Base-by-base conservation (phyloP, 1,140 invertebrate species). In the Brachionus koreanus region DNA sequence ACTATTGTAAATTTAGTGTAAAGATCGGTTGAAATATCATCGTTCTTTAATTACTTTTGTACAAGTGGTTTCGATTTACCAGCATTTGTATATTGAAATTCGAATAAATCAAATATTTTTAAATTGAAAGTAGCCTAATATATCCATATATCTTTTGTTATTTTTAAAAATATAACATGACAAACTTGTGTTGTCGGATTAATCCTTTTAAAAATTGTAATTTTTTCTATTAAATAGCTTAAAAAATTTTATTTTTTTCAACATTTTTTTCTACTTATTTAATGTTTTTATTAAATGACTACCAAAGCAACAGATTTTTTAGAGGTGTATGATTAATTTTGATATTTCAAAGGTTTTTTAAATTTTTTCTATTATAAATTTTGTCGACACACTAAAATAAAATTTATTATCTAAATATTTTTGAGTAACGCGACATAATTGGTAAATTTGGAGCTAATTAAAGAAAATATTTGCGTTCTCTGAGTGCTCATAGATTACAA, bases 1-100 rank as follows among this genome's bases (percentile, higher is more conserved):
- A 57, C 49, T 57, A 57, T 57, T 19, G 9, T 65, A 65, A 65
- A 65, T 65, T 65, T 65, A 13, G 63, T 65, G 63, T 37, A 65
- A 65, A 65, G 33, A 65, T 37, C 33, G 9, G 13, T 25, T 33
- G 33, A 65, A 65, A 65, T 33, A 65, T 33, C 25, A 65, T 33
- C 33, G 33, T 33, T 65, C 13, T 25, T 37, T 65, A 65, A 65
- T 65, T 65, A 65, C 3, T 65, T 65, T 33, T 65, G 33, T 35
- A 65, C 63, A 65, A 65, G 63, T 65, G 63, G 63, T 65, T 35
- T 65, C 25, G 63, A 33, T 65, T 65, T 65, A 65, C 63, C 25
- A 33, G 33, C 25, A 65, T 33, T 33, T 7, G 13, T 33, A 65
- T 29, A 65, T 65, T 65, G 25, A 65, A 65, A 65, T 33, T 33